Conservation (phyloP, 92 coral and sea anemone species). For the Parazoanthus darwini region DNA sequence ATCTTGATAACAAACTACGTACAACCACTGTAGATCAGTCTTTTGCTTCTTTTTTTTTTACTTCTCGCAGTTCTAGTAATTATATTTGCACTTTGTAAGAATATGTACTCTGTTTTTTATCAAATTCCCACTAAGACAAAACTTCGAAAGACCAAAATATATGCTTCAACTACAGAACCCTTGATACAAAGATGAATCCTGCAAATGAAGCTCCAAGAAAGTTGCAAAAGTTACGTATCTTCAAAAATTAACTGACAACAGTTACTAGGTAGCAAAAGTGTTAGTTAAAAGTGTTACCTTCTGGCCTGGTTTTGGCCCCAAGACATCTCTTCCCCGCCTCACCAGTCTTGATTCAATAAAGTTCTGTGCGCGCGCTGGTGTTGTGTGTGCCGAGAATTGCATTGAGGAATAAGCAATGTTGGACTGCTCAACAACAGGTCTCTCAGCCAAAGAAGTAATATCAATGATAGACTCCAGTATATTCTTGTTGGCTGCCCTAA, state of each 20-base stretch:
- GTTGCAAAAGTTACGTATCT: neutral
- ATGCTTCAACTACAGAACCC: neutral
- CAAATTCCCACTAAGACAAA: too few species aligned
- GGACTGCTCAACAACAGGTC: slow-evolving; percentile 38
- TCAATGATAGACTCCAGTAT: slow-evolving; percentile 79
- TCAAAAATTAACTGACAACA: too few species aligned
- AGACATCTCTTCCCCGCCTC: slow-evolving; percentile 81
- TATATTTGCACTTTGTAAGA: too few species aligned
- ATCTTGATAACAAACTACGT: too few species aligned
- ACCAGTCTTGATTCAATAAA: slow-evolving; percentile 83
- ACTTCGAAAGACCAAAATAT: neutral
- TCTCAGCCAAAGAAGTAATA: slow-evolving; percentile 46
- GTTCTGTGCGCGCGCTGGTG: slow-evolving; percentile 69
- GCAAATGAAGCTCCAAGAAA: too few species aligned
- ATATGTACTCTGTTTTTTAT: neutral
- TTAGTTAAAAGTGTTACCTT: slow-evolving; percentile 61
- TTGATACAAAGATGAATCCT: neutral
- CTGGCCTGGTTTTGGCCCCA: slow-evolving; percentile 87
- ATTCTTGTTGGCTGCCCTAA: slow-evolving; percentile 63
- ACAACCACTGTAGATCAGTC: too few species aligned
- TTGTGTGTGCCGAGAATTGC: slow-evolving; percentile 89
- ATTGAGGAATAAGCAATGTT: slow-evolving; percentile 60
- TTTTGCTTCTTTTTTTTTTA: too few species aligned
- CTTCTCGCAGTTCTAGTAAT: too few species aligned
- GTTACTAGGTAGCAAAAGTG: neutral